A percentile compares a stretch with the other conserved stretches of the same genome.
These are phyloP conservation scores for Dascillus cervinus DNA, from an alignment of 2,888 invertebrate genomes.

Conservation along the genomic window DNA sequence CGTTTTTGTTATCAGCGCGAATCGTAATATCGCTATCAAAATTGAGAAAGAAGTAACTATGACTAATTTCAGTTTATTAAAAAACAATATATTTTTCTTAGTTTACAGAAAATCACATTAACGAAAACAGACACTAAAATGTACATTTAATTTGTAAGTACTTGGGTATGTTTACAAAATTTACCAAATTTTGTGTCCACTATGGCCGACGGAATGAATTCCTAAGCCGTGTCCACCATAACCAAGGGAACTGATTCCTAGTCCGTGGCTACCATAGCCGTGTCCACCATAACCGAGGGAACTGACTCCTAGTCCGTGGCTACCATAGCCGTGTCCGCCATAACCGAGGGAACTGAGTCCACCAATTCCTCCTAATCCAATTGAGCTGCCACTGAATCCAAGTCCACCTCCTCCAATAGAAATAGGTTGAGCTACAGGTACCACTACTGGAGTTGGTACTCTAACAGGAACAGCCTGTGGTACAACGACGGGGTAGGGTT, in stretches of 20 bases:
- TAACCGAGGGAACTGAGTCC: conserved; percentile 9
- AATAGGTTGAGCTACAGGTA: conserved; percentile 15
- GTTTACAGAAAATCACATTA: no score
- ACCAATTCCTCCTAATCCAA: conserved; percentile 11
- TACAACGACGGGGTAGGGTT: conserved; percentile 22
- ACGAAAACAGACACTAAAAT: no score
- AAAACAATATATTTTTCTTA: no score
- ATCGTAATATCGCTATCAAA: no score
- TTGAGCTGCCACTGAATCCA: conserved; percentile 12
- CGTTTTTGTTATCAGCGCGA: no score
- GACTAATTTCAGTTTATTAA: no score
- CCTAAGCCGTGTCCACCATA: conserved; percentile 4
- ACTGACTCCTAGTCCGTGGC: conserved; percentile 14
- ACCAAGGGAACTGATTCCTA: no score
- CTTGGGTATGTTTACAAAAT: conserved; percentile 1
- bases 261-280: conserved; percentile 15
- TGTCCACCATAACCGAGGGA: conserved; percentile 12
- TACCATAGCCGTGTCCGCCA: conserved; percentile 13
- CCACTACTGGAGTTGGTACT: conserved; percentile 23
- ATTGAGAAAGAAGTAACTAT: no score
- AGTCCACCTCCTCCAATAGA: conserved; percentile 13
- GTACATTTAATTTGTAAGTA: no score
- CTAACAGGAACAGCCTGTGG: conserved; percentile 24
- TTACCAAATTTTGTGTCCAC: conserved; percentile 8
- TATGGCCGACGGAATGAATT: conserved; percentile 4